Conservation (phyloP, 2,113 vertebrate genomes). For the Anseranas semipalmata region DNA sequence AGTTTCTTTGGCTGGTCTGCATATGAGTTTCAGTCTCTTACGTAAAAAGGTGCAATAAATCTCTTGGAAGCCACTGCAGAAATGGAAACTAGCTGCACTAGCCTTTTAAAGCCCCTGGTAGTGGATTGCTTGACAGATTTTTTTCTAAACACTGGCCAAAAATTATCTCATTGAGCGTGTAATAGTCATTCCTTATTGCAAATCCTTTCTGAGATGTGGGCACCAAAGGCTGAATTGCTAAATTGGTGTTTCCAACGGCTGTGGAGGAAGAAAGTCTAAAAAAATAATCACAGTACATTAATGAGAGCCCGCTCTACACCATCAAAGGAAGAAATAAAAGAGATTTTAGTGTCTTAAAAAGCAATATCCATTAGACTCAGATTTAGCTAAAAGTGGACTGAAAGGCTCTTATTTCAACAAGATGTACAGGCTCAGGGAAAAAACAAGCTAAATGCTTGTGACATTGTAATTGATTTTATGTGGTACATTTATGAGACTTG, state of each 20-base stretch:
- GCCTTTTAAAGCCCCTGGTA: slow-evolving; percentile 14
- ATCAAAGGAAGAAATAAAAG: slow-evolving; percentile 58
- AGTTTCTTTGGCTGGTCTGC: not conserved
- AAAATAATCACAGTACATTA: slow-evolving; percentile 52
- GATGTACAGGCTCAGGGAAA: slow-evolving; percentile 20
- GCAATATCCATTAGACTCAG: slow-evolving; percentile 69
- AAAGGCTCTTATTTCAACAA: slow-evolving; percentile 61
- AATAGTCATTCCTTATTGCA: slow-evolving; percentile 39
- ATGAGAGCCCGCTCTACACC: not conserved
- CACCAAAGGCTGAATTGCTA: slow-evolving; percentile 59
- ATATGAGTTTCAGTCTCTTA: not conserved
- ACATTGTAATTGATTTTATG: slow-evolving; percentile 70
- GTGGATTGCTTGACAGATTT: not conserved
- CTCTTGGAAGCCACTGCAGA: not conserved
- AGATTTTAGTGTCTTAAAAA: slow-evolving; percentile 65
- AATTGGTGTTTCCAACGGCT: slow-evolving; percentile 34
- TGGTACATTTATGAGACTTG: slow-evolving; percentile 59
- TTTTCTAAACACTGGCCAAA: not conserved
- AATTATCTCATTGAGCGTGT: slow-evolving; percentile 35
- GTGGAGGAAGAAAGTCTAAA: slow-evolving; percentile 1
- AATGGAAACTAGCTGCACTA: not conserved
- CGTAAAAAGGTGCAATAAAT: not conserved
- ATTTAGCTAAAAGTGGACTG: slow-evolving; percentile 57
- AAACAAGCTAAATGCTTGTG: slow-evolving; percentile 54
- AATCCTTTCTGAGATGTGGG: slow-evolving; percentile 14